These are phyloP conservation scores for Parotia lawesii DNA, from an alignment of 2,113 vertebrate genomes.

Conservation along the genomic window DNA sequence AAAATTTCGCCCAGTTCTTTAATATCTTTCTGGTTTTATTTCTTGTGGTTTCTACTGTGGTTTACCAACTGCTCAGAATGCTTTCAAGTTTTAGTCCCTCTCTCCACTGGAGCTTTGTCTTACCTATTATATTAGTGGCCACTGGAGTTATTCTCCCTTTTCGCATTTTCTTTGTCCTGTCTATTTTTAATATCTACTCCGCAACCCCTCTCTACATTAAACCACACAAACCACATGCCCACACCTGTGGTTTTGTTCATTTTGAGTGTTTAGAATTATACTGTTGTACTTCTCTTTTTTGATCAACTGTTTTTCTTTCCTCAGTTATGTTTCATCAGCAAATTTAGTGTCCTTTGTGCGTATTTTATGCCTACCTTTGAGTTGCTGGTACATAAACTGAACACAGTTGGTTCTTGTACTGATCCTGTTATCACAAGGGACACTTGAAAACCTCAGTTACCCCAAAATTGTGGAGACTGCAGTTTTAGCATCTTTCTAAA, in stretches of 20 bases:
- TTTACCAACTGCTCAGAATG: not conserved
- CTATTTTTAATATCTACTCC: not conserved
- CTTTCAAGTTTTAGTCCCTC: not conserved
- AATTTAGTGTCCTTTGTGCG: not conserved
- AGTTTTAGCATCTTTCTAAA: conserved; percentile 36
- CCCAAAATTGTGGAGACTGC: conserved; percentile 4
- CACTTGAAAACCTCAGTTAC: not conserved
- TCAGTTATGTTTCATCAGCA: not conserved
- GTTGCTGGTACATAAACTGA: not conserved
- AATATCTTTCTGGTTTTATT: not conserved
- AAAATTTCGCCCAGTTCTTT: not conserved
- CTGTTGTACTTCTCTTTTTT: not conserved
- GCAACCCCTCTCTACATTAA: not conserved
- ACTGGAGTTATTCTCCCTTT: not conserved
- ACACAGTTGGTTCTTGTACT: not conserved
- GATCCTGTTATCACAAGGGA: not conserved
- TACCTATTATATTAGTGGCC: not conserved
- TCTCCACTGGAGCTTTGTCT: not conserved
- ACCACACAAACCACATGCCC: not conserved
- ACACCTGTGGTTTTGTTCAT: not conserved
- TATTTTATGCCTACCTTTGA: not conserved
- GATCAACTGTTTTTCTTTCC: not conserved
- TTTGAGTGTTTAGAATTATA: not conserved
- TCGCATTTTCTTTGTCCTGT: not conserved
- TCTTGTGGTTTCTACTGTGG: not conserved